Evolutionary conservation across 2,113 vertebrate species (phyloP).

Genomic region (Thunnus maccoyii): DNA sequence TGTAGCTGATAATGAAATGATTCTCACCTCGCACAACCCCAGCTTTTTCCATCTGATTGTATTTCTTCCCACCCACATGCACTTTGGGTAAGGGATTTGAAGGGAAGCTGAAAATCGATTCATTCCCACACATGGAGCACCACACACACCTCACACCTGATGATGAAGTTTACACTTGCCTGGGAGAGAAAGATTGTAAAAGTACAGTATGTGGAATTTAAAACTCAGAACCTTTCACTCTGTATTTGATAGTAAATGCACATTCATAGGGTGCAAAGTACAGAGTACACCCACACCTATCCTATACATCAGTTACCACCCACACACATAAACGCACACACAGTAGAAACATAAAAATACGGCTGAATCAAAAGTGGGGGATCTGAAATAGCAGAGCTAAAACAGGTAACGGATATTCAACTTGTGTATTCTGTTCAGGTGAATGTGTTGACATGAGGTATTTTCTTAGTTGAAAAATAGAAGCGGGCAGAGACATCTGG

Average conservation of each 20-base stretch:
- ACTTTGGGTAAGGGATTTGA: slow-evolving; percentile 9
- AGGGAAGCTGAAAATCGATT: slow-evolving; percentile 9
- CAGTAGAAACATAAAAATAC: background rate
- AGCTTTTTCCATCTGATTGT: slow-evolving; percentile 1
- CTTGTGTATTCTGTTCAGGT: slow-evolving; percentile 8
- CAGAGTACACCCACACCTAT: background rate
- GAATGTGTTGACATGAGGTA: slow-evolving; percentile 25
- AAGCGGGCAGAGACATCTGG: slow-evolving; percentile 15
- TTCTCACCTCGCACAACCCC: background rate
- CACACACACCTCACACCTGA: slow-evolving; percentile 21
- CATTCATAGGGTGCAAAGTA: background rate
- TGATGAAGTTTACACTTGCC: slow-evolving; percentile 24
- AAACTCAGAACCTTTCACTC: background rate
- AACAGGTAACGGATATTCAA: slow-evolving; percentile 15
- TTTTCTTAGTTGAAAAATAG: slow-evolving; percentile 30
- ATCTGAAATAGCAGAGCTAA: slow-evolving; percentile 1
- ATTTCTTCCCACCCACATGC: slow-evolving; percentile 3
- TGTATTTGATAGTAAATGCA: background rate
- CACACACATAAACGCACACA: background rate
- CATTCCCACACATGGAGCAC: slow-evolving; percentile 21
- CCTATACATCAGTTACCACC: background rate
- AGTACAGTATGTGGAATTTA: background rate
- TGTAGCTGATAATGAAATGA: background rate
- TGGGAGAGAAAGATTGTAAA: slow-evolving; percentile 5
- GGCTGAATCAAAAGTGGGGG: background rate